Conservation (phyloP, 2,888 invertebrate genomes). For the Unio delphinus region DNA sequence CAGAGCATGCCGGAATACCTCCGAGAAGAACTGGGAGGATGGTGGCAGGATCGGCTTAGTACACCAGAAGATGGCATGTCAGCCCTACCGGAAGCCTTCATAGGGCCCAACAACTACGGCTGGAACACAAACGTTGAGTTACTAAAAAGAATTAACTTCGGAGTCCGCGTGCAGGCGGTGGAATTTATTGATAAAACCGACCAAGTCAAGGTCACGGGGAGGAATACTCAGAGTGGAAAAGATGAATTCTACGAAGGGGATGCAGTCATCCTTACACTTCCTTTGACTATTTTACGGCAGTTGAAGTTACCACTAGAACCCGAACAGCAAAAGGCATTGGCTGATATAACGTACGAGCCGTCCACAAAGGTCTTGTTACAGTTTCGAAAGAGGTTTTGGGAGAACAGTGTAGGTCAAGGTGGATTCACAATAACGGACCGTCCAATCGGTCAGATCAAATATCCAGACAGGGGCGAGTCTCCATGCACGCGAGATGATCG, state of each 20-base stretch:
- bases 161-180: constrained; percentile 5
- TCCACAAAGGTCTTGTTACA: constrained; percentile 28
- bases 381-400: constrained; percentile 28
- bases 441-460: constrained; percentile 17
- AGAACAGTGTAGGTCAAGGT: constrained; percentile 21
- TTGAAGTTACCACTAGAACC: constrained; percentile 11
- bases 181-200: constrained; percentile 3
- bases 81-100: constrained; percentile 9
- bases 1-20: constrained; percentile 16
- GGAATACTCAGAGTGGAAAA: constrained; percentile 13
- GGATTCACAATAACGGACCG: constrained; percentile 20
- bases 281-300: constrained; percentile 26
- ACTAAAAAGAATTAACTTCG: constrained; percentile 11
- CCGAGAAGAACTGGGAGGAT: constrained; percentile 15
- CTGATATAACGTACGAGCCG: constrained; percentile 15
- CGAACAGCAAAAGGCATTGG: constrained; percentile 10
- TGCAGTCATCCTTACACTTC: constrained; percentile 28
- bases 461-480: constrained; percentile 12
- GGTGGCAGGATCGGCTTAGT: constrained; percentile 22
- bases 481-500: no score
- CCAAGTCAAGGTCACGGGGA: constrained; percentile 11
- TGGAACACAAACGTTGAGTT: constrained; percentile 13
- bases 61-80: constrained; percentile 22
- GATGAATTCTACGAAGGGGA: constrained; percentile 9
- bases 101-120: neutral